A percentile compares a stretch with the other conserved stretches of the same genome.
phyloP scores from a whole-genome alignment of 2,797 vertebrate genomes.

The Sebastes trivittatus region DNA sequence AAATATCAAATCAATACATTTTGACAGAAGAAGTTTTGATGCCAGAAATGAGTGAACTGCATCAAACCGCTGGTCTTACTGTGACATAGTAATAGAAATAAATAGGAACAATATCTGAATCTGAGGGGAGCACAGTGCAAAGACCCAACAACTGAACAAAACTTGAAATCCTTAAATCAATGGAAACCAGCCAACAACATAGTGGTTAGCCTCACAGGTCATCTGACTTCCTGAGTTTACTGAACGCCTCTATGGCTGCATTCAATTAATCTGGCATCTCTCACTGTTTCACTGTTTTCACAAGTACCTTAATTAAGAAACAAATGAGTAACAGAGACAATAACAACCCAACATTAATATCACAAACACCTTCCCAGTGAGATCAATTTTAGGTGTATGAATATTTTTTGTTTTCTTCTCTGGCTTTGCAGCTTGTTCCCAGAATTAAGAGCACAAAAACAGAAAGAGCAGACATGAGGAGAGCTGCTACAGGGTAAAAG shows the following conservation, averaged over 20 bases:
- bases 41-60: neutral
- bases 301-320: neutral
- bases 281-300: neutral
- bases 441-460: conserved; percentile 1
- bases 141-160: conserved; percentile 15
- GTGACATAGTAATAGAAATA: conserved; percentile 37
- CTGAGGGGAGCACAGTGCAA: conserved; percentile 58
- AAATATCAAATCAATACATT: neutral
- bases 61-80: conserved; percentile 2
- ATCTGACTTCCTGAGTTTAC: conserved; percentile 64
- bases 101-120: conserved; percentile 36
- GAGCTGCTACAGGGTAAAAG: conserved; percentile 44
- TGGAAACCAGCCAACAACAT: conserved; percentile 16
- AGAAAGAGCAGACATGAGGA: neutral
- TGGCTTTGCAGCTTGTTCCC: conserved; percentile 1
- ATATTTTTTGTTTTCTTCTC: neutral
- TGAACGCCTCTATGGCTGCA: neutral
- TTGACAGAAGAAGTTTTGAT: neutral
- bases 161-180: conserved; percentile 1
- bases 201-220: conserved; percentile 29
- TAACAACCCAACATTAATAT: neutral
- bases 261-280: neutral
- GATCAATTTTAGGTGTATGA: neutral
- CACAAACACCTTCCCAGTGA: neutral
- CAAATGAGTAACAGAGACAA: neutral